Conservation (phyloP, 2,797 vertebrate genomes). For the Lophius americanus region DNA sequence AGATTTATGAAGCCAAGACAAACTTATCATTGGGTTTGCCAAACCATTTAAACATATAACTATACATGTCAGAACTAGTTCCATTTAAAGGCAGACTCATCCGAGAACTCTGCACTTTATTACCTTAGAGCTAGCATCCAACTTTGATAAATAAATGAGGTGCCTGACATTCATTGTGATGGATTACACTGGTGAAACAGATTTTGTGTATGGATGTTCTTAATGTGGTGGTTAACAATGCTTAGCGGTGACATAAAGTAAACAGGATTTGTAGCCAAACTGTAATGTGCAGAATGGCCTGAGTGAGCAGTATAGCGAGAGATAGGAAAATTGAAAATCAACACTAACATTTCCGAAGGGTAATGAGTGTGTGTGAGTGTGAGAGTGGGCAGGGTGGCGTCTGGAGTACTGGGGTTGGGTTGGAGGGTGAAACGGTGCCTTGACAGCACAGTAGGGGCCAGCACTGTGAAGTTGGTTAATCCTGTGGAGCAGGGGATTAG, state of each 20-base stretch:
- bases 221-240: not conserved
- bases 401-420: slow-evolving; percentile 8
- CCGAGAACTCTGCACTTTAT: not conserved
- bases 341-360: slow-evolving; percentile 21
- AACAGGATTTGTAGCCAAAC: slow-evolving; percentile 6
- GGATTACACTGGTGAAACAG: slow-evolving; percentile 7
- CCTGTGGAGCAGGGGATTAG: slow-evolving; percentile 79
- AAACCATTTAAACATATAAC: not conserved
- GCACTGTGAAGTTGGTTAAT: slow-evolving; percentile 81
- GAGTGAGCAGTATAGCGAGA: slow-evolving; percentile 11
- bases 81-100: not conserved
- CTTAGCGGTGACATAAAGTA: not conserved
- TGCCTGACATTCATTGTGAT: not conserved
- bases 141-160: not conserved
- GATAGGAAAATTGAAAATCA: slow-evolving; percentile 31
- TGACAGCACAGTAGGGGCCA: slow-evolving; percentile 74
- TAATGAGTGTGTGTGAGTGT: slow-evolving; percentile 22
- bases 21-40: not conserved
- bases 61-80: not conserved
- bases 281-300: not conserved
- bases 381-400: slow-evolving; percentile 2
- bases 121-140: not conserved
- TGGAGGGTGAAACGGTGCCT: slow-evolving; percentile 43
- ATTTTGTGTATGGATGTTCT: slow-evolving; percentile 1
- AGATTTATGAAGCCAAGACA: not conserved